A percentile compares a stretch with the other conserved stretches of the same genome.
Evolutionary conservation across 2,888 invertebrate genomes (phyloP).

Genomic region (Ennomos quercinarius): DNA sequence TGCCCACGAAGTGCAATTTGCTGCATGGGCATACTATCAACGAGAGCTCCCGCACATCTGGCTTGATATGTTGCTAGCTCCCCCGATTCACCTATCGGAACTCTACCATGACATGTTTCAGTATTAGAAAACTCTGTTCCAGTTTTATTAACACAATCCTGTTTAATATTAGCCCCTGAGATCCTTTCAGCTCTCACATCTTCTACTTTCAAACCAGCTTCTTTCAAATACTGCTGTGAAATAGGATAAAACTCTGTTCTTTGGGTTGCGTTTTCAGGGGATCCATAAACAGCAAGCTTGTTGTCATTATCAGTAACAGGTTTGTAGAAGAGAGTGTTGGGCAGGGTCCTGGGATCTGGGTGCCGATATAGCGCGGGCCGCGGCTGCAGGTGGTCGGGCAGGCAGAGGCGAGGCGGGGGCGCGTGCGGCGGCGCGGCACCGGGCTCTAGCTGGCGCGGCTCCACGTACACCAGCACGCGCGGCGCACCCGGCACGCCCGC

Average conservation of each 20-base stretch:
- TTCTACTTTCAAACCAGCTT: conserved; percentile 58
- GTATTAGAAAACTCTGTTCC: conserved; percentile 59
- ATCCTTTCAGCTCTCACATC: conserved; percentile 54
- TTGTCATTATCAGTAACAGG: conserved; percentile 60
- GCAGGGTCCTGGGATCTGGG: conserved; percentile 54
- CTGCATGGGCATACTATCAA: conserved; percentile 69
- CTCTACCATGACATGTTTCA: conserved; percentile 65
- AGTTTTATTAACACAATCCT: conserved; percentile 58
- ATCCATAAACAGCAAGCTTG: conserved; percentile 61
- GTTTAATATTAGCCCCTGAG: conserved; percentile 52
- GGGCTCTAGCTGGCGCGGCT: conserved; percentile 82
- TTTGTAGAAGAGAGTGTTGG: conserved; percentile 66
- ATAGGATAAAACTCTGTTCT: conserved; percentile 63
- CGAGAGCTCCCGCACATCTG: conserved; percentile 61
- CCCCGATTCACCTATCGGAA: conserved; percentile 57
- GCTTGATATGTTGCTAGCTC: conserved; percentile 67
- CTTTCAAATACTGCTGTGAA: conserved; percentile 65
- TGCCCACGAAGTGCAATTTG: conserved; percentile 62
- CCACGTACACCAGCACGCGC: conserved; percentile 84
- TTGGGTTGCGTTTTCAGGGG: conserved; percentile 56
- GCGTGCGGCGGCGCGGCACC: conserved; percentile 72
- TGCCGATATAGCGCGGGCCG: conserved; percentile 55
- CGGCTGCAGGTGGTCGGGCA: conserved; percentile 45
- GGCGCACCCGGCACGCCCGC: conserved; percentile 79
- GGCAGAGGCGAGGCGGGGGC: conserved; percentile 53